These are phyloP conservation scores for Neocrepidodera transversa DNA, from an alignment of 2,888 invertebrate genomes.

Conservation along the genomic window DNA sequence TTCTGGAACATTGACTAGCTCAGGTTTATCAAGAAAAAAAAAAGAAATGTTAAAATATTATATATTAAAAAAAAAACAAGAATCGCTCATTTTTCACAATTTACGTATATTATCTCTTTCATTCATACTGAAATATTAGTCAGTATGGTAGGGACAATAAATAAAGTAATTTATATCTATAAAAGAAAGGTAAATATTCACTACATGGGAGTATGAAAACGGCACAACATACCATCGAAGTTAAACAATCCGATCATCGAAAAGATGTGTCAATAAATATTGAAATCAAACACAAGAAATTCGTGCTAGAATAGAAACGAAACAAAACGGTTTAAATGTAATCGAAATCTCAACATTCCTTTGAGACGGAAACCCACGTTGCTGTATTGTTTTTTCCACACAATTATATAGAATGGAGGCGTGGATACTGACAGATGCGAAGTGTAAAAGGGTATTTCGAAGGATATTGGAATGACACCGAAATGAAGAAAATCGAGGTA, in stretches of 20 bases:
- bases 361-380: conserved; percentile 4
- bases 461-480: neutral
- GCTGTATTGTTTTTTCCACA: conserved; percentile 10
- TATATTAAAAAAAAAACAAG: too few species aligned
- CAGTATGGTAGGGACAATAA: too few species aligned
- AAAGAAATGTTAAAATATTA: too few species aligned
- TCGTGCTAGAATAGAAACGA: conserved; percentile 5
- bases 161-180: neutral
- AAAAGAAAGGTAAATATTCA: neutral
- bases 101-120: neutral
- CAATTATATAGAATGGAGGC: conserved; percentile 9
- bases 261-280: conserved; percentile 8
- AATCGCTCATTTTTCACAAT: neutral
- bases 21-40: too few species aligned
- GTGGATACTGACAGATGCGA: conserved; percentile 10
- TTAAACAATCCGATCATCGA: neutral
- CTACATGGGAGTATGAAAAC: neutral
- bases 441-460: conserved; percentile 2
- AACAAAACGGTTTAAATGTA: neutral
- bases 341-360: conserved; percentile 10
- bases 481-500: neutral
- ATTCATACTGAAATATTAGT: neutral
- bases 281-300: neutral
- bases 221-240: neutral
- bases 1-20: too few species aligned